These are phyloP conservation scores for Neocrepidodera transversa DNA, from an alignment of 2,888 invertebrate genomes.

Conservation along the genomic window DNA sequence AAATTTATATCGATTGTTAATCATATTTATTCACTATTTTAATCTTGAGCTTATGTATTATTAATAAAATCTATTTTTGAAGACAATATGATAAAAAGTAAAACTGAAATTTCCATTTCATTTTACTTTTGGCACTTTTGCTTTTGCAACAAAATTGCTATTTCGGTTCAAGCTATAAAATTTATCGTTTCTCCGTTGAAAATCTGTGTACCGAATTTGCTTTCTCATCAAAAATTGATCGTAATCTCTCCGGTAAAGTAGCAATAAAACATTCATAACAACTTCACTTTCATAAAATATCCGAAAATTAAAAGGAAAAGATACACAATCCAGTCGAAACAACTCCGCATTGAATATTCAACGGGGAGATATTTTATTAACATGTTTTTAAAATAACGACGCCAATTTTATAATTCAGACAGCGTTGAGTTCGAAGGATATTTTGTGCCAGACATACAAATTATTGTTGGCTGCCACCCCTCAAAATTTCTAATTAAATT, in stretches of 20 bases:
- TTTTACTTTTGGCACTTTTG: no score
- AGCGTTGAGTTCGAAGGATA: conserved; percentile 18
- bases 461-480: conserved; percentile 26
- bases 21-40: no score
- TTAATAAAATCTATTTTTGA: no score
- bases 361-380: conserved; percentile 26
- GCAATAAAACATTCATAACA: background rate
- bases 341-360: conserved; percentile 30
- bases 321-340: conserved; percentile 12
- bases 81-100: no score
- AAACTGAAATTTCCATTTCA: no score
- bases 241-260: background rate
- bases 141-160: no score
- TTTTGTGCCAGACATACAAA: conserved; percentile 30
- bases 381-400: conserved; percentile 31
- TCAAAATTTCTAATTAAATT: conserved; percentile 33
- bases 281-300: conserved; percentile 4
- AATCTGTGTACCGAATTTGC: no score
- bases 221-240: background rate
- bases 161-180: no score
- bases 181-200: no score
- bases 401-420: conserved; percentile 24
- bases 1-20: no score
- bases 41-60: no score
- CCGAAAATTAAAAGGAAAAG: conserved; percentile 18